phyloP scores from a whole-genome alignment of 2,888 invertebrate genomes.

The Drosophila fungiperda region DNA sequence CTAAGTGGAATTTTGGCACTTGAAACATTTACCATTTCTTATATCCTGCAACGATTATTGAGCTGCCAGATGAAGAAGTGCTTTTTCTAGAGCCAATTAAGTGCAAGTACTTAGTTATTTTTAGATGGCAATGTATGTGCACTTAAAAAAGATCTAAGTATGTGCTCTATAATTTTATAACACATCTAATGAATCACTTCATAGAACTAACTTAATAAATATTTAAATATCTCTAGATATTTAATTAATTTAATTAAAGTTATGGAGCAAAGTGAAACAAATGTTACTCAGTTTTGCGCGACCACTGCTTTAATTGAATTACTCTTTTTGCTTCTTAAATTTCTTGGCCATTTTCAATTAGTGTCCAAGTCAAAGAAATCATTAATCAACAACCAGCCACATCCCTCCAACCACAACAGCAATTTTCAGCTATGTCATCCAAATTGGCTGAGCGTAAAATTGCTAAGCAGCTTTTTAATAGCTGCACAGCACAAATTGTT shows the following conservation, averaged over 20 bases:
- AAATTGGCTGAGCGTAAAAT: slow-evolving; percentile 55
- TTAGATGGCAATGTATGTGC: not conserved
- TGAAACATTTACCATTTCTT: slow-evolving; percentile 44
- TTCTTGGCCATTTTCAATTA: slow-evolving; percentile 66
- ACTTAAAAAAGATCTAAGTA: not conserved
- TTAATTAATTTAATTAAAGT: not conserved
- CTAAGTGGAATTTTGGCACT: slow-evolving; percentile 76
- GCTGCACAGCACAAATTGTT: slow-evolving; percentile 26
- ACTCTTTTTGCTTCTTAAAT: slow-evolving; percentile 29
- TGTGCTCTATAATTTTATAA: not conserved
- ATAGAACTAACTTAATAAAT: not conserved
- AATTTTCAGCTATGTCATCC: slow-evolving; percentile 64
- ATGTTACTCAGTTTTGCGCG: not conserved
- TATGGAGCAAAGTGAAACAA: not conserved
- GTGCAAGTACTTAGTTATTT: not conserved
- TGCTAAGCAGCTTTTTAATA: slow-evolving; percentile 55
- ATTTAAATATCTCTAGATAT: not conserved
- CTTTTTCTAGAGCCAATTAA: not conserved
- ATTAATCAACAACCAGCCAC: slow-evolving; percentile 62
- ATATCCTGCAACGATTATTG: slow-evolving; percentile 25
- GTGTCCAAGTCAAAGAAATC: slow-evolving; percentile 66
- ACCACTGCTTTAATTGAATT: slow-evolving; percentile 33
- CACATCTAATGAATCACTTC: not conserved
- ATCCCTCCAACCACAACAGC: slow-evolving; percentile 5
- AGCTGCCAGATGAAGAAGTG: not conserved